Evolutionary conservation across 2,797 vertebrate genomes (phyloP).

Genomic region (Sebastes vulpes): DNA sequence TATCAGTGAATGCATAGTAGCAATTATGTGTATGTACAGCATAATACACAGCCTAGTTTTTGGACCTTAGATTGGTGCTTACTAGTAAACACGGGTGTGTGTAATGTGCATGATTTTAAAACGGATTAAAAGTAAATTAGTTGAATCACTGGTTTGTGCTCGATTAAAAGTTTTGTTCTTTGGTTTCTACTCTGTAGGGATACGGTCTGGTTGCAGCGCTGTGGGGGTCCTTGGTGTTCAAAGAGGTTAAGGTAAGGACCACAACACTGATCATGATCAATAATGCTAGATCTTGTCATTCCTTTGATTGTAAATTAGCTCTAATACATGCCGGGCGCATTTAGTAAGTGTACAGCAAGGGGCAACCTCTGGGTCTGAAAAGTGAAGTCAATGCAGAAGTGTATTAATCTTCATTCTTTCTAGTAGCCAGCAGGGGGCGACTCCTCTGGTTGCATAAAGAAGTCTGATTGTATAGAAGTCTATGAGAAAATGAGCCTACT

Average conservation of each 20-base stretch:
- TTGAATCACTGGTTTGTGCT: background rate
- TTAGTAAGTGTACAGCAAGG: background rate
- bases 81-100: background rate
- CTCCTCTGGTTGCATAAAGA: background rate
- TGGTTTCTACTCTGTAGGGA: slow-evolving; percentile 81
- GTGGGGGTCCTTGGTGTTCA: slow-evolving; percentile 91
- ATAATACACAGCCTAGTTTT: background rate
- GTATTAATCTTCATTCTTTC: background rate
- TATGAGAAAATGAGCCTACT: background rate
- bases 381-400: too few relatives aligned
- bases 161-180: background rate
- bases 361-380: background rate
- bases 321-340: background rate
- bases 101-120: background rate
- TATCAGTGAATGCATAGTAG: background rate
- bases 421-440: background rate
- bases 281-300: background rate
- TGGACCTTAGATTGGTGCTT: background rate
- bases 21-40: background rate
- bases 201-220: slow-evolving; percentile 90
- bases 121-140: background rate
- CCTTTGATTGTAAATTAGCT: background rate
- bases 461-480: background rate
- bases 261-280: background rate
- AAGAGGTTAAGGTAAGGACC: slow-evolving; percentile 76